Evolutionary conservation across 2,888 invertebrate genomes (phyloP).

Genomic region (Ramazzottius varieornatus): DNA sequence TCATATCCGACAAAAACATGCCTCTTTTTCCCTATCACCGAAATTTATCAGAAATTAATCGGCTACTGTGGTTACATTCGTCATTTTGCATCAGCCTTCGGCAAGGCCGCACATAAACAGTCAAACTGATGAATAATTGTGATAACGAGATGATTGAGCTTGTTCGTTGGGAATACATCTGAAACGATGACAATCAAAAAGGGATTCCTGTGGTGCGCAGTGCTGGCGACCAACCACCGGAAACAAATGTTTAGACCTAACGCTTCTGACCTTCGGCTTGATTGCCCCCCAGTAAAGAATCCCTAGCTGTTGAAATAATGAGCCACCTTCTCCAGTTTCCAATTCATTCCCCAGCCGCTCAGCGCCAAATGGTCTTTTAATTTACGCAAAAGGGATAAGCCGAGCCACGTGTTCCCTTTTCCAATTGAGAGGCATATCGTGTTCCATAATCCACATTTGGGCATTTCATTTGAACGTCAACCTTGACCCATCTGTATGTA

Average conservation of each 20-base stretch:
- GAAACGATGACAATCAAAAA: too few relatives aligned
- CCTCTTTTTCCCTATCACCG: too few relatives aligned
- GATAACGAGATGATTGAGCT: constrained; percentile 1
- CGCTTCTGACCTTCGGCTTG: neutral
- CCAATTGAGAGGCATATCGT: too few relatives aligned
- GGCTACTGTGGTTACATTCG: too few relatives aligned
- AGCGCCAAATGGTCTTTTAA: neutral
- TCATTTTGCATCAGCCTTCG: neutral
- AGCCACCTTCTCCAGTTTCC: constrained; percentile 1
- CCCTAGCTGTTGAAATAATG: neutral
- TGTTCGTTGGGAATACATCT: too few relatives aligned
- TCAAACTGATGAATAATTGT: constrained; percentile 1
- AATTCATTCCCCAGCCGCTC: neutral
- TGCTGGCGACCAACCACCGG: neutral
- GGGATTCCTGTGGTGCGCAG: neutral
- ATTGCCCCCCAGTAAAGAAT: neutral
- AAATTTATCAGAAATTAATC: too few relatives aligned
- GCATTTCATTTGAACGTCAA: too few relatives aligned
- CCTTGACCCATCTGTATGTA: too few relatives aligned
- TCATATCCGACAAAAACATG: too few relatives aligned
- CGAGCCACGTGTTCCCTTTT: too few relatives aligned
- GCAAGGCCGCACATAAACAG: neutral
- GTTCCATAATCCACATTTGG: too few relatives aligned
- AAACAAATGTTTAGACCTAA: neutral
- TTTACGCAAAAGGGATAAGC: too few relatives aligned